Percentiles rank a stretch among this genome's conserved stretches.
These are phyloP conservation scores for Plectrocnemia conspersa DNA, from an alignment of 1,140 invertebrate genomes.

Conservation along the genomic window DNA sequence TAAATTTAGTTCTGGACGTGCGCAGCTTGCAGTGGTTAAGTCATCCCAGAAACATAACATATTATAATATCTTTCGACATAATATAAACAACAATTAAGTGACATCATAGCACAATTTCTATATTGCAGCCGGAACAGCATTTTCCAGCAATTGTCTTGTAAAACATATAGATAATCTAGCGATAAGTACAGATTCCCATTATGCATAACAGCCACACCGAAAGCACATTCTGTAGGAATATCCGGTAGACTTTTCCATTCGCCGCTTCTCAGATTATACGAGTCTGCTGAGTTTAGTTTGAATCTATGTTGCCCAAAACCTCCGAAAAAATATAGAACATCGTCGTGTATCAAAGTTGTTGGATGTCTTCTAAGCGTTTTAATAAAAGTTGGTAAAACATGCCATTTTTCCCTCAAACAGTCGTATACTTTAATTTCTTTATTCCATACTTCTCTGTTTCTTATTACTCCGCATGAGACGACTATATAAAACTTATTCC, in stretches of 20 bases:
- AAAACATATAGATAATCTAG: slow-evolving; percentile 28
- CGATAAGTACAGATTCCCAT: slow-evolving; percentile 26
- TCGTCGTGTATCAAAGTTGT: slow-evolving; percentile 22
- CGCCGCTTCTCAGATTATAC: slow-evolving; percentile 19
- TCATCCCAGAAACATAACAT: slow-evolving; percentile 8
- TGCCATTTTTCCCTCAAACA: slow-evolving; percentile 23
- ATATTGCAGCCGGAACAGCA: slow-evolving; percentile 12
- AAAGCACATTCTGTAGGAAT: slow-evolving; percentile 21
- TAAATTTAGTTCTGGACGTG: not conserved
- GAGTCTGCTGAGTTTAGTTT: slow-evolving; percentile 13
- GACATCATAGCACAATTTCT: slow-evolving; percentile 26
- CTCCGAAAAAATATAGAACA: slow-evolving; percentile 26
- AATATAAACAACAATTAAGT: slow-evolving; percentile 22
- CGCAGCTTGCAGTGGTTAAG: no score
- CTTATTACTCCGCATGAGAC: slow-evolving; percentile 25
- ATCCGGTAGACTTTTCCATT: slow-evolving; percentile 26
- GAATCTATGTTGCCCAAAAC: slow-evolving; percentile 24
- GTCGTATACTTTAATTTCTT: slow-evolving; percentile 22
- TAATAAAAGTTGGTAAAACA: slow-evolving; percentile 6
- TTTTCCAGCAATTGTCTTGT: slow-evolving; percentile 22
- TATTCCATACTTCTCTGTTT: slow-evolving; percentile 25
- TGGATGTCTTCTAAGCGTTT: slow-evolving; percentile 18
- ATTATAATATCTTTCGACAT: slow-evolving; percentile 21
- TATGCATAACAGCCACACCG: slow-evolving; percentile 27
- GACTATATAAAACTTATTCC: slow-evolving; percentile 27